Conservation (phyloP, 2,113 vertebrate species). For the Clinocottus analis region DNA sequence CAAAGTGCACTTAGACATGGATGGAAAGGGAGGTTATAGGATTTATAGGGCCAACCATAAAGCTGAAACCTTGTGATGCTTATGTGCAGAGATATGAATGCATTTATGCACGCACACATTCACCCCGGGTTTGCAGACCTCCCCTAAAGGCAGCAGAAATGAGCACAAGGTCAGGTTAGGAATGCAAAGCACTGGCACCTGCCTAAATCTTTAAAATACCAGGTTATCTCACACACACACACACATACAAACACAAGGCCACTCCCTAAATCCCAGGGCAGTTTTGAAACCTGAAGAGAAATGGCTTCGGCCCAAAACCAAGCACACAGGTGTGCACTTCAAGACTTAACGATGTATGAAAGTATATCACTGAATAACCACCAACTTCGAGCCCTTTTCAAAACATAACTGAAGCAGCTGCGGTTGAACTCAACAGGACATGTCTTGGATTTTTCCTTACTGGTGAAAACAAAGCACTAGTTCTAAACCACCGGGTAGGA, state of each 20-base stretch:
- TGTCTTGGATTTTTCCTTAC: slow-evolving; percentile 33
- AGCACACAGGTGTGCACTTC: slow-evolving; percentile 19
- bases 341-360: background rate
- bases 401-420: slow-evolving; percentile 26
- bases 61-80: slow-evolving; percentile 8
- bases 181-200: slow-evolving; percentile 75
- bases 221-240: slow-evolving; percentile 35
- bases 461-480: slow-evolving; percentile 43
- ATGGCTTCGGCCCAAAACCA: slow-evolving; percentile 21
- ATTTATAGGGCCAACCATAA: slow-evolving; percentile 20
- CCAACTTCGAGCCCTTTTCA: background rate
- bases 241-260: slow-evolving; percentile 34
- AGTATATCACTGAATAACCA: background rate
- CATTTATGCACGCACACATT: background rate
- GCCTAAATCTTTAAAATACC: slow-evolving; percentile 72
- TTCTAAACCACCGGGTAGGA: slow-evolving; percentile 46
- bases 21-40: slow-evolving; percentile 19
- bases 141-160: slow-evolving; percentile 59
- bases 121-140: slow-evolving; percentile 39
- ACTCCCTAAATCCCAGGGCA: slow-evolving; percentile 44
- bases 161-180: slow-evolving; percentile 69
- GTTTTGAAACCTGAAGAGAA: slow-evolving; percentile 21
- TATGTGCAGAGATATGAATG: slow-evolving; percentile 1
- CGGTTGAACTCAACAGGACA: slow-evolving; percentile 23
- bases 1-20: slow-evolving; percentile 11